Evolutionary conservation across 23 tunicate species (phyloP), one percentile per base, ranked within the genome.

Genomic region (Trididemnum nubilum): DNA sequence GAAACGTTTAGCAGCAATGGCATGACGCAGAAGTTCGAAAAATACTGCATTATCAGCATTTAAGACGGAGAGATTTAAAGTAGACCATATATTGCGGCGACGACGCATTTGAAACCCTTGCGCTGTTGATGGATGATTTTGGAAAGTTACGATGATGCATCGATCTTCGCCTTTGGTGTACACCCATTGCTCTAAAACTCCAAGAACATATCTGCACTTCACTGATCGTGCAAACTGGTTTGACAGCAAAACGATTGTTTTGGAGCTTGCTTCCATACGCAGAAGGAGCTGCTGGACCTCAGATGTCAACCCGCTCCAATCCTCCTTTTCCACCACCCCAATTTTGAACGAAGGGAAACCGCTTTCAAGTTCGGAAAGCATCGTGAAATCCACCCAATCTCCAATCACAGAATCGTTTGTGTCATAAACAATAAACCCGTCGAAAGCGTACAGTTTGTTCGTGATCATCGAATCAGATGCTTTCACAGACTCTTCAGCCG

Each of bases 211-310:
- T 61, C 29, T 15, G 29, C 67, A 61, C n/a, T 61, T 23, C 26
- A 26, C 5, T 61, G 67, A 12, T 61, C n/a, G 26, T 3, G 29
- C 18, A 61, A 61, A 61, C 5, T 24, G 18, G 22, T 24, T 24
- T 12, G 28, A 12, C 26, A 61, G 29, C 67, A 61, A 61, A 61
- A 61, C 67, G n/a, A 61, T n/a, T 24, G 67, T 61, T 61, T 61
- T 61, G 18, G 26, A 4, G 29, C 67, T 61, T 61, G 67, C 67
- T 61, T 61, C 67, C n/a, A 61, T 61, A 12, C 26, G 18, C 26
- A 61, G 67, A 22, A 61, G 29, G n/a, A 61, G 26, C 3, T 61
- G 25, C n/a, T 61, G 28, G 3, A 12, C 26, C n/a, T 12, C 28
- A 3, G 25, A 21, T 44, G 54, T 44, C 4, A 26, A 23, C 4